Base-by-base conservation (phyloP, 2,113 vertebrate species). In the Oreocharis arfaki region DNA sequence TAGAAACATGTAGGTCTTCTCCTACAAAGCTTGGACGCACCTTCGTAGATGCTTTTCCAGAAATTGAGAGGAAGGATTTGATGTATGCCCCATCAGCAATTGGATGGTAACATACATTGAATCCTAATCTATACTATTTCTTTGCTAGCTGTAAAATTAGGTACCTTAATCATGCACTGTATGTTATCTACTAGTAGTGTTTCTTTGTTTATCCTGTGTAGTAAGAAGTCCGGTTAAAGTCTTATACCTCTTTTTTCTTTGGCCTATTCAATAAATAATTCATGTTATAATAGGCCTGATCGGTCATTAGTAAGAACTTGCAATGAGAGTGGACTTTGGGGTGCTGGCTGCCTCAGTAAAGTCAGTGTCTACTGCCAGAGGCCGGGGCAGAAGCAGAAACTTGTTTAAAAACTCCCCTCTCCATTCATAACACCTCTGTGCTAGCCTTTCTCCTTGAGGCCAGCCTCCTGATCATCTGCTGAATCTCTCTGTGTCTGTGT, bases 401-500 rank as follows among this genome's bases (percentile, higher is more conserved):
- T 61, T 37, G 16, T 39, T 61, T 28, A 60, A 10, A 59, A 37
- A 41, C 57, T 37, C 24, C 35, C 35, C 35, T 37, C 35, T 27
- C 16, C 10, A 37, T 60, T 37, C 5, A 4, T 37, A 60, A 60
- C 10, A 37, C 44, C 93, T 99, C 98, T 7, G 97, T 93, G 0
- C 96, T 98, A 4, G 98, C 98, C 96, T 97, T 97, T 22, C 98
- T 98, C 83, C 98, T 98, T 4, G 98, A 95, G 32, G 98, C 97
- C 97, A 99, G 87, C 44, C 98, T 98, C 83, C 90, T 95, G 90
- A 99, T 97, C 98, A 99, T 98, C 16, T 97, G 98, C 50, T 98
- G 97, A 68, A 99, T 97, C 79, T 98, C 98, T 10, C 91, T 95
- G 19, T 98, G 97, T 74, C 97, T 97, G 78, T 97, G 97, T 26